These are phyloP conservation scores for Dryoscopus gambensis DNA, from an alignment of 2,113 vertebrate species.

Conservation along the genomic window DNA sequence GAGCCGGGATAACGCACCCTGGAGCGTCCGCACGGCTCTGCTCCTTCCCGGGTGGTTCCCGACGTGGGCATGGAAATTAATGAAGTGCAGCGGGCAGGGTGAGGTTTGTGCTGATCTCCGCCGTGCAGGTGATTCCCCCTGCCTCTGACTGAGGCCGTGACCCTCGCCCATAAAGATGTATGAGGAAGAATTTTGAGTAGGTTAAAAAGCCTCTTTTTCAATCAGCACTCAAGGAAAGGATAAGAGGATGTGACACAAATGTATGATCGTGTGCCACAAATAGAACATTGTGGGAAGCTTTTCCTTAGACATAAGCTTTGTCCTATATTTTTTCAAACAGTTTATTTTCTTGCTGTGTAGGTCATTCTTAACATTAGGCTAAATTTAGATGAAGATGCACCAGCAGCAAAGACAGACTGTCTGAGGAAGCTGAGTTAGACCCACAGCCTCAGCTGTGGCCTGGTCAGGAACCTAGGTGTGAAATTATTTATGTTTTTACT, in stretches of 20 bases:
- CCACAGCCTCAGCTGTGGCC: neutral
- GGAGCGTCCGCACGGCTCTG: neutral
- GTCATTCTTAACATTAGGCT: conserved; percentile 55
- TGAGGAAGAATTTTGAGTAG: neutral
- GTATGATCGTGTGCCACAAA: conserved; percentile 53
- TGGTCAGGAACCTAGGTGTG: neutral
- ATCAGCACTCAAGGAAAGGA: neutral
- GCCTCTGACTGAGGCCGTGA: neutral
- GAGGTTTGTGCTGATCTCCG: neutral
- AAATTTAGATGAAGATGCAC: conserved; percentile 38
- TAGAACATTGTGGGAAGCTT: conserved; percentile 65
- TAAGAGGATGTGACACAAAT: conserved; percentile 58
- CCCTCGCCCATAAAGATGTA: neutral
- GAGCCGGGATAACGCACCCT: neutral
- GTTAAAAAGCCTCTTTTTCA: conserved; percentile 26
- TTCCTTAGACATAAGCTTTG: conserved; percentile 62
- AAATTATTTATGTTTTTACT: neutral
- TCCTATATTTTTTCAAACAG: conserved; percentile 63
- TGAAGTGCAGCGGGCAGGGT: neutral
- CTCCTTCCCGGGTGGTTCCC: neutral
- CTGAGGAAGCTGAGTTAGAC: neutral
- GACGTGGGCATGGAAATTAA: neutral
- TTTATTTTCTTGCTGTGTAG: conserved; percentile 59
- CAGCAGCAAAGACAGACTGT: neutral
- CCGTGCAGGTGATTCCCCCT: neutral